phyloP scores from a whole-genome alignment of 2,113 vertebrate genomes.

The Pterocles gutturalis region DNA sequence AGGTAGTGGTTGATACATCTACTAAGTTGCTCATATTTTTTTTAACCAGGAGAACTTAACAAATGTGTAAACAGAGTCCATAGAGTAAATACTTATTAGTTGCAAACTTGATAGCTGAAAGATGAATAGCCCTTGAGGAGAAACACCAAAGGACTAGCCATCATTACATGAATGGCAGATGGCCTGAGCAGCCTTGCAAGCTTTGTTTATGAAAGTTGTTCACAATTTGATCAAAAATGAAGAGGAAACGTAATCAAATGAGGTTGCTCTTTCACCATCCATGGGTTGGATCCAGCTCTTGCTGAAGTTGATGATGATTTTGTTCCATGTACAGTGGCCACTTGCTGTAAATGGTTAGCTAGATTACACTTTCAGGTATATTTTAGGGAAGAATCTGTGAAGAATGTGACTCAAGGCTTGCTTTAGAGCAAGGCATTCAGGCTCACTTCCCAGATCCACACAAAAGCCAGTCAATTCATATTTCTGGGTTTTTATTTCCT shows the following conservation, averaged over 20 bases:
- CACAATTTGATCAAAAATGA: constrained; percentile 17
- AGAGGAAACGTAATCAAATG: not conserved
- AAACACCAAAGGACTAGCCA: not conserved
- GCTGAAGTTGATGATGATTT: not conserved
- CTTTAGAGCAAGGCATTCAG: not conserved
- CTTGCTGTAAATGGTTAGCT: not conserved
- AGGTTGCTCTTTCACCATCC: not conserved
- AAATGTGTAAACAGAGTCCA: not conserved
- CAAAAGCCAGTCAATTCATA: not conserved
- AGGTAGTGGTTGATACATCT: not conserved
- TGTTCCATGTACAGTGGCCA: not conserved
- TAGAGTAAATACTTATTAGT: not conserved
- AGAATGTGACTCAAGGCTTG: not conserved
- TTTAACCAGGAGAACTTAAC: not conserved
- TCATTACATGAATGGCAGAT: not conserved
- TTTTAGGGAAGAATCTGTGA: not conserved
- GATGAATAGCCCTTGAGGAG: not conserved
- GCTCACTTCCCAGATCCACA: not conserved
- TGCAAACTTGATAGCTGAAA: not conserved
- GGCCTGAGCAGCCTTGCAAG: not conserved
- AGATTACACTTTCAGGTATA: not conserved
- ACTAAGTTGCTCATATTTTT: not conserved
- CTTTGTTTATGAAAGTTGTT: constrained; percentile 13
- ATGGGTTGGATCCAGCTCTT: not conserved
- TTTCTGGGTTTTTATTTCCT: not conserved